Percentiles rank a stretch among this genome's conserved stretches.
Evolutionary conservation across 2,113 vertebrate genomes (phyloP).

Genomic region (Atlantisia rogersi): DNA sequence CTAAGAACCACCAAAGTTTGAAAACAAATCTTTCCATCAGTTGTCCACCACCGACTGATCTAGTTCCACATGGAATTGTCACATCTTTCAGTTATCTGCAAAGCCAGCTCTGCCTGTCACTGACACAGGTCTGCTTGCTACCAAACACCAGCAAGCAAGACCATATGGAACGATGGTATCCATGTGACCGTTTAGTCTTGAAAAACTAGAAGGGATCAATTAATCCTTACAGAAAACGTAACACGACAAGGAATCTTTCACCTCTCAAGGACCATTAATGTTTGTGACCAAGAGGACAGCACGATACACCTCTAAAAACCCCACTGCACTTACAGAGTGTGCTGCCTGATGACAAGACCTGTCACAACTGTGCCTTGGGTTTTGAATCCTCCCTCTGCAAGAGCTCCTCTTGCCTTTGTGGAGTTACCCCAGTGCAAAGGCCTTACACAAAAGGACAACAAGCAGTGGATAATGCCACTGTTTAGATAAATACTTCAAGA

Average conservation of each 20-base stretch:
- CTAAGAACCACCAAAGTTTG: background rate
- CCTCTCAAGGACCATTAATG: background rate
- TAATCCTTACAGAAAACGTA: background rate
- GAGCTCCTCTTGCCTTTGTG: background rate
- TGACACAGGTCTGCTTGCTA: background rate
- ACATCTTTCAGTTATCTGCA: background rate
- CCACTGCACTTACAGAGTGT: rapidly evolving
- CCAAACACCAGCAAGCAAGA: background rate
- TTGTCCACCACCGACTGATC: background rate
- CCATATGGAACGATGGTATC: rapidly evolving
- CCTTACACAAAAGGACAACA: background rate
- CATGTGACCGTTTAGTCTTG: background rate
- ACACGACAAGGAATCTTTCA: background rate
- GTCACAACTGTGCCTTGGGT: background rate
- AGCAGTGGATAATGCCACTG: background rate
- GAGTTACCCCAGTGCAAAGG: background rate
- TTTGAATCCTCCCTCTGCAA: background rate
- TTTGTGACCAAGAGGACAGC: background rate
- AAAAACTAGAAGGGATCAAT: background rate
- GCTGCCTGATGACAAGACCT: background rate
- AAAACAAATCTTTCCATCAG: background rate
- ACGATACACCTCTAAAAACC: rapidly evolving
- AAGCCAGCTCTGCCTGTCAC: background rate
- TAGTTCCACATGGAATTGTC: background rate
- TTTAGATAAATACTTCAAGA: background rate